phyloP scores from a whole-genome alignment of 1,140 invertebrate genomes.

The Tribolium castaneum region DNA sequence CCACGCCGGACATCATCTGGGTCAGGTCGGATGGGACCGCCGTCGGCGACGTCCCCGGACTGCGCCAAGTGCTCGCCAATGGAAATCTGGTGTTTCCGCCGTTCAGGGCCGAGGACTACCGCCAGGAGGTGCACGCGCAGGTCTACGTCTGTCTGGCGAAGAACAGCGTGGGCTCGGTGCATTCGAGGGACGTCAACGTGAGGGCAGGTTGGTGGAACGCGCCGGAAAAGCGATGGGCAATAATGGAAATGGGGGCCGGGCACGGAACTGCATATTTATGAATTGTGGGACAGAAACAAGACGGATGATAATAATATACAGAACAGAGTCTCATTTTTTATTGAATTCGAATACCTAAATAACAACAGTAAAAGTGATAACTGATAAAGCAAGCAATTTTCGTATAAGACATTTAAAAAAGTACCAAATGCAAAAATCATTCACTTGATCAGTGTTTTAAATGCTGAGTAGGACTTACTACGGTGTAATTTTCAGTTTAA shows the following conservation, averaged over 20 bases:
- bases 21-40: conserved; percentile 87
- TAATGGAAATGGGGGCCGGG: neutral
- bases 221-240: neutral
- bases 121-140: conserved; percentile 93
- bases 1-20: conserved; percentile 93
- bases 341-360: no score
- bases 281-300: neutral
- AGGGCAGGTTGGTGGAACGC: conserved; percentile 82
- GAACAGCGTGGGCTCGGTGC: conserved; percentile 89
- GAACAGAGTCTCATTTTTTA: no score
- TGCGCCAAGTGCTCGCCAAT: conserved; percentile 82
- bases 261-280: neutral
- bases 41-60: conserved; percentile 88
- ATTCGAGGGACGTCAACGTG: conserved; percentile 92
- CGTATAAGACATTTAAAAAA: no score
- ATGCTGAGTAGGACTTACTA: no score
- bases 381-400: no score
- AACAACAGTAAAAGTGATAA: no score
- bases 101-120: conserved; percentile 92
- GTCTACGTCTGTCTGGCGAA: conserved; percentile 92
- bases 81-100: conserved; percentile 94
- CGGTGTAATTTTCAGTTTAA: no score
- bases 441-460: no score
- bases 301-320: no score
- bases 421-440: no score